Conservation (phyloP, 2,888 invertebrate genomes). For the Hermaeophaga mercurialis region DNA sequence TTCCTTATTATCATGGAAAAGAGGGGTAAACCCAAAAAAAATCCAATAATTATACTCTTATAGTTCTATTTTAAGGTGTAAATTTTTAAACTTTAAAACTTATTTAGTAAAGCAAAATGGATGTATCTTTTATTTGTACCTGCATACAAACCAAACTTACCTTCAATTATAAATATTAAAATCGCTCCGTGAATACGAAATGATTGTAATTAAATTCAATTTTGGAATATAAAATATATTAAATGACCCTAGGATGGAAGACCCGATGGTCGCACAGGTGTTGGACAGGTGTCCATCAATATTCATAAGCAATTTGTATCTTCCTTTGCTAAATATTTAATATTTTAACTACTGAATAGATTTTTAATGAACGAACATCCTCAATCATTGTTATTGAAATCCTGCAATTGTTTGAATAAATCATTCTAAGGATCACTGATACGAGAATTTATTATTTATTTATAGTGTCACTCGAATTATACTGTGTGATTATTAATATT, state of each 20-base stretch:
- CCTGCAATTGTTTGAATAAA: slow-evolving; percentile 8
- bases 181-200: slow-evolving; percentile 34
- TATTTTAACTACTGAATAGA: slow-evolving; percentile 9
- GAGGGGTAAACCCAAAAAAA: too few relatives aligned
- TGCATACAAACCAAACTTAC: too few relatives aligned
- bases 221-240: slow-evolving; percentile 33
- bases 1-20: too few relatives aligned
- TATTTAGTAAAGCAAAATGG: too few relatives aligned
- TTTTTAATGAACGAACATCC: slow-evolving; percentile 9
- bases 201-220: slow-evolving; percentile 31
- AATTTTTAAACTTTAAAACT: too few relatives aligned
- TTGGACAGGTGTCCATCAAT: slow-evolving; percentile 50
- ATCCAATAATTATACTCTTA: too few relatives aligned
- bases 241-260: slow-evolving; percentile 39
- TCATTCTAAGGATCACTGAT: too few relatives aligned
- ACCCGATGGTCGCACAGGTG: slow-evolving; percentile 47
- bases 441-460: too few relatives aligned
- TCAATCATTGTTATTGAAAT: slow-evolving; percentile 7
- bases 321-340: slow-evolving; percentile 37
- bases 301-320: slow-evolving; percentile 46
- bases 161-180: slow-evolving; percentile 21
- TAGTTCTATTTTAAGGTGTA: too few relatives aligned
- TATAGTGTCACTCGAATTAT: too few relatives aligned
- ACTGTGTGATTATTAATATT: too few relatives aligned
- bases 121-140: too few relatives aligned